Conservation (phyloP, 2,888 invertebrate species). For the Apomyelois bistriatella region DNA sequence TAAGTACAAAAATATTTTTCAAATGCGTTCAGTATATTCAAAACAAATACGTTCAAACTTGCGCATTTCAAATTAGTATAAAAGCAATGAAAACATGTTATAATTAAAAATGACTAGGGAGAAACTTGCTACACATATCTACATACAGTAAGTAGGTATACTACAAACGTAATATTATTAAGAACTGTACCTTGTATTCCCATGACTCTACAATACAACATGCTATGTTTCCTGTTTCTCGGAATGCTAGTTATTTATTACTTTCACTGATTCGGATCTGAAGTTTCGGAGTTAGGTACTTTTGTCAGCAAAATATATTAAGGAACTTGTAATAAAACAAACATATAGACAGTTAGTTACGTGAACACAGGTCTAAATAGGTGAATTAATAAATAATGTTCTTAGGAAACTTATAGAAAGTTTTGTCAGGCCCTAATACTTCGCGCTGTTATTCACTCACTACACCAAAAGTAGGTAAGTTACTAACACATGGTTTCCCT, state of each 20-base stretch:
- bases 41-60: too few species aligned
- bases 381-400: not conserved
- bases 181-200: not conserved
- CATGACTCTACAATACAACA: not conserved
- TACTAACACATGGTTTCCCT: too few species aligned
- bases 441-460: too few species aligned
- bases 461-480: too few species aligned
- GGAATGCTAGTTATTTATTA: slow-evolving; percentile 13
- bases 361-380: not conserved
- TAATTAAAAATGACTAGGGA: too few species aligned
- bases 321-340: not conserved
- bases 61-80: too few species aligned
- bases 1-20: too few species aligned
- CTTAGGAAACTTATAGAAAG: too few species aligned
- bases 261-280: slow-evolving; percentile 9
- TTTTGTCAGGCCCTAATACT: too few species aligned
- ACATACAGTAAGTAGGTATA: not conserved
- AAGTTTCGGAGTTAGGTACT: slow-evolving; percentile 7
- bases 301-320: slow-evolving; percentile 13
- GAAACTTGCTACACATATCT: too few species aligned
- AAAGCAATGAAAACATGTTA: too few species aligned
- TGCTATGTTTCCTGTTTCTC: slow-evolving; percentile 7
- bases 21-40: too few species aligned
- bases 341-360: slow-evolving; percentile 1
- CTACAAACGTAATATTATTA: not conserved